Evolutionary conservation across 35 echinoderm and acorn worm species (phyloP).

Genomic region (Patiria miniata): DNA sequence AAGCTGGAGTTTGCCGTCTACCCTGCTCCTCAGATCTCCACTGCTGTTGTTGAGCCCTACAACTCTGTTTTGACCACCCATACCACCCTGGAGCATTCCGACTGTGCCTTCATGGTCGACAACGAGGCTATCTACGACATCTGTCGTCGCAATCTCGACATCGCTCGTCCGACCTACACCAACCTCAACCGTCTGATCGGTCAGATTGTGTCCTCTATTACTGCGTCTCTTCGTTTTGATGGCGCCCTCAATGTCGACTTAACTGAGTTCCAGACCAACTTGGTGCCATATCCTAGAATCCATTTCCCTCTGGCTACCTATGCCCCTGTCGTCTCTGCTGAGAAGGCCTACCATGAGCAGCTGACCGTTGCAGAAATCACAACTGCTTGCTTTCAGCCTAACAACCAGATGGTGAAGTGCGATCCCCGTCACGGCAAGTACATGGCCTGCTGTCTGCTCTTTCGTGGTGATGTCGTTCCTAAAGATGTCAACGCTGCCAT

Average conservation of each 20-base stretch:
- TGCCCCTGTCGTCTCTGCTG: slow-evolving; percentile 87
- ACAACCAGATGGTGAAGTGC: slow-evolving; percentile 94
- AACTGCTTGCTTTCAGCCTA: slow-evolving; percentile 84
- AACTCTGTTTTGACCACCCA: slow-evolving; percentile 80
- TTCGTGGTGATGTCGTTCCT: slow-evolving; percentile 90
- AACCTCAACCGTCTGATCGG: slow-evolving; percentile 88
- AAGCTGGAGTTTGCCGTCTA: slow-evolving; percentile 87
- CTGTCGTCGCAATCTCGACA: slow-evolving; percentile 85
- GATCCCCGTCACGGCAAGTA: slow-evolving; percentile 97
- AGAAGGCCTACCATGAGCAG: slow-evolving; percentile 99
- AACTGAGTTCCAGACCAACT: slow-evolving; percentile 81
- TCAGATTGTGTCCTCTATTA: slow-evolving; percentile 83
- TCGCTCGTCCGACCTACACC: slow-evolving; percentile 78
- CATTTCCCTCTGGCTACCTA: slow-evolving; percentile 75
- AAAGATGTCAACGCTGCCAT: slow-evolving; percentile 98
- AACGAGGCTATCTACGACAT: slow-evolving; percentile 93
- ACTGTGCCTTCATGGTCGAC: slow-evolving; percentile 94
- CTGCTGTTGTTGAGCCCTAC: slow-evolving; percentile 84
- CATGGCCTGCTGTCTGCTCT: slow-evolving; percentile 96
- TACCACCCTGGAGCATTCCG: slow-evolving; percentile 82
- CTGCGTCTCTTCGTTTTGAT: slow-evolving; percentile 68
- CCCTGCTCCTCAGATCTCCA: slow-evolving; percentile 75
- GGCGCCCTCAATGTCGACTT: slow-evolving; percentile 71
- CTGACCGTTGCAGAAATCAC: slow-evolving; percentile 87
- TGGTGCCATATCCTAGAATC: slow-evolving; percentile 80